Percentiles rank a stretch among this genome's conserved stretches.
Evolutionary conservation across 2,888 invertebrate species (phyloP).

Genomic region (Octonoba sinensis): DNA sequence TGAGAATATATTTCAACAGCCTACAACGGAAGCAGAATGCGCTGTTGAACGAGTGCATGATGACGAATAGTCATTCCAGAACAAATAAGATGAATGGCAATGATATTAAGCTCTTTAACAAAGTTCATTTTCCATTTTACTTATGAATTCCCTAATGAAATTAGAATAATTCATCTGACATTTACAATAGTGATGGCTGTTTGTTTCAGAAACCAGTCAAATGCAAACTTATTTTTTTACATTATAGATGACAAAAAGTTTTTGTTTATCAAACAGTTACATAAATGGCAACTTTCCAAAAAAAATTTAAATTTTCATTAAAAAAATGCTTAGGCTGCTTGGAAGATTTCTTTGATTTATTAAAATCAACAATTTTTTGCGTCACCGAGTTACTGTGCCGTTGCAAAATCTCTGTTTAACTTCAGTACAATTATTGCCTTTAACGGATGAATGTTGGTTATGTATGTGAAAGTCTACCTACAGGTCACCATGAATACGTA

Average conservation of each 20-base stretch:
- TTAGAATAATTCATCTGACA: not conserved
- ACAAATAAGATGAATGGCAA: conserved; percentile 1
- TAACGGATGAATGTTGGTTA: no score
- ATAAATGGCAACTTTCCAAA: not conserved
- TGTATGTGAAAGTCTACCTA: no score
- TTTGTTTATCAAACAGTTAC: conserved; percentile 3
- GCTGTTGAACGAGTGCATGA: conserved; percentile 1
- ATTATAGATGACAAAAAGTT: not conserved
- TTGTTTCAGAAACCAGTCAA: conserved; percentile 7
- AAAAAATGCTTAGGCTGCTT: not conserved
- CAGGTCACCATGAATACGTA: no score
- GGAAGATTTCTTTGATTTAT: conserved; percentile 5
- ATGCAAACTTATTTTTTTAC: not conserved
- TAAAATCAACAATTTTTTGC: conserved; percentile 3
- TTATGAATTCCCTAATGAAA: conserved; percentile 2
- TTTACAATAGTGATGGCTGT: conserved; percentile 2
- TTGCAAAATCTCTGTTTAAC: no score
- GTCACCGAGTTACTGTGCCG: not conserved
- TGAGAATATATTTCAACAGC: conserved; percentile 6
- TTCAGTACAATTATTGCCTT: no score
- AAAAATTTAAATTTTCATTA: conserved; percentile 6
- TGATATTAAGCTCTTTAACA: conserved; percentile 4
- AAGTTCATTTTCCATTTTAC: conserved; percentile 7
- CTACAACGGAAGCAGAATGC: no score
- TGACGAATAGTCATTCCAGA: no score